Base-by-base conservation (phyloP, 2,113 vertebrate genomes). In the Neoarius graeffei region DNA sequence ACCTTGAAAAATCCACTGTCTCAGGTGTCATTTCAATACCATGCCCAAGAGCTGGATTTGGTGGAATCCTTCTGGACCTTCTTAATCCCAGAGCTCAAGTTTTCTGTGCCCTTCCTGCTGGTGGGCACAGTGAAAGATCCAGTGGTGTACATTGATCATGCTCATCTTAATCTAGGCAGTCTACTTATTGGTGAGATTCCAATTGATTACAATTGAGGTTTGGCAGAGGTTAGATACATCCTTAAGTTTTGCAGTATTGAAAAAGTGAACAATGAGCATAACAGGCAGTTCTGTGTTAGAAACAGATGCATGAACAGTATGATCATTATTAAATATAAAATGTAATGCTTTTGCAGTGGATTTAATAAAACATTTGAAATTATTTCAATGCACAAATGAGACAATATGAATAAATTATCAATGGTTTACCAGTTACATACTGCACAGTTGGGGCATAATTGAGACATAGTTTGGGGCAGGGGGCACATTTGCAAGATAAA, bases 11-110 rank as follows among this genome's bases (percentile, higher is more conserved):
- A 57, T 62, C 54, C n/a, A 23, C 60, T 85, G 62, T 66, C 67
- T 2, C 85, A 99, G 98, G 90, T 97, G 82, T 90, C 89, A 57
- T 98, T 99, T 94, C 93, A 97, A 90, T 99, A 97, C 90, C 86
- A 90, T 0, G 92, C 97, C 9, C 88, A 84, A 76, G 93, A 94
- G 48, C 89, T 96, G 91, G 95, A 93, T 6, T 83, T 93, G 86
- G 95, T 96, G 5, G 97, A 98, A 93, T 97, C 98, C 0, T 95
- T 95, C 86, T 99, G 98, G 98, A 95, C 92, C 79, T 99, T 99
- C 92, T 85, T 87, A 35, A 94, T 98, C 80, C 95, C 96, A 0
- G 94, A 96, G 73, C 93, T 95, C 83, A 95, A 92, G 0, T 88
- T 97, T 83, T 94, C 94, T 0, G 83, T 98, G 71, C 97, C 96